Percentiles rank a stretch among this genome's conserved stretches.
These are phyloP conservation scores for Chelon labrosus DNA, from an alignment of 2,797 vertebrate species.

Conservation along the genomic window DNA sequence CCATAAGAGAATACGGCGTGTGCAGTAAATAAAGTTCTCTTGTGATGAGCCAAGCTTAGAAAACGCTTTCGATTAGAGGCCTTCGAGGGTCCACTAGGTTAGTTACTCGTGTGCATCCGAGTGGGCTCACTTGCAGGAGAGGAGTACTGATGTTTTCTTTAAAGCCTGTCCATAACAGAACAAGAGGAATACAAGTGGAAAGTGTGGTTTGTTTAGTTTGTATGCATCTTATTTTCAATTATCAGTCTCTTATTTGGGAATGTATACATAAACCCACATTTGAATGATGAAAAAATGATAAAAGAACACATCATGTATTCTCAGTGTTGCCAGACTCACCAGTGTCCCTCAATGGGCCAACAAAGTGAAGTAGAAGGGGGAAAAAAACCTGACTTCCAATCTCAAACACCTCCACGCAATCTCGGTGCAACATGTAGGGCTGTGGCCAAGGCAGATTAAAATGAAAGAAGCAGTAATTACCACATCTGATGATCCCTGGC, in stretches of 20 bases:
- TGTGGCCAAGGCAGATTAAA: constrained; percentile 35
- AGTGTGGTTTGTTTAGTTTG: not conserved
- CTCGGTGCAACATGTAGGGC: constrained; percentile 33
- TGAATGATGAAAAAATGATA: not conserved
- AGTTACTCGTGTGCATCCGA: not conserved
- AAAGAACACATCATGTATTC: not conserved
- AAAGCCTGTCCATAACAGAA: not conserved
- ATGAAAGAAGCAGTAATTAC: constrained; percentile 55
- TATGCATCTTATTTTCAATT: not conserved
- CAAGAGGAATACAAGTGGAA: not conserved
- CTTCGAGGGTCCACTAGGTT: constrained; percentile 5
- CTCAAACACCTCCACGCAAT: constrained; percentile 37
- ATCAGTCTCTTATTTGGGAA: not conserved
- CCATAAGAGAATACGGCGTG: not conserved
- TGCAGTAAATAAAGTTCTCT: not conserved
- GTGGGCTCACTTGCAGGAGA: constrained; percentile 1
- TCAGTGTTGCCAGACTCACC: not conserved
- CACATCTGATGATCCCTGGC: constrained; percentile 49
- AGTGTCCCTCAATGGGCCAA: not conserved
- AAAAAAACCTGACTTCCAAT: constrained; percentile 5
- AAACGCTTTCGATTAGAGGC: constrained; percentile 14
- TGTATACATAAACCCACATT: not conserved
- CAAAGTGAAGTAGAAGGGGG: not conserved
- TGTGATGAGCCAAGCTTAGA: constrained; percentile 19
- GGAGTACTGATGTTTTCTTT: not conserved